Conservation (phyloP, 2,113 vertebrate genomes). For the Ceyx cyanopectus region DNA sequence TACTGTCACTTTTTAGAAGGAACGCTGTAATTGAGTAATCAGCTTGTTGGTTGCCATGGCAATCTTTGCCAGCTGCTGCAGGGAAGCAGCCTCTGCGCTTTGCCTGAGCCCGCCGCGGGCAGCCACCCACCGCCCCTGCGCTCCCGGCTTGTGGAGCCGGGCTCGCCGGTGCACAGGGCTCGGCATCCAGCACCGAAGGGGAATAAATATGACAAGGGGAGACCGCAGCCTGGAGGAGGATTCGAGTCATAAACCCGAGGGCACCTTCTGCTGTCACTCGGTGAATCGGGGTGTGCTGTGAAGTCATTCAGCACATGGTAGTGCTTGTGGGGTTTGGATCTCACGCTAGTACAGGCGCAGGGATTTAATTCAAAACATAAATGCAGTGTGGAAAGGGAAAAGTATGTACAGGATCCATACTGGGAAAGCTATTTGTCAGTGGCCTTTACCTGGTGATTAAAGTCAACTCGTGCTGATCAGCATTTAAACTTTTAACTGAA, state of each 20-base stretch:
- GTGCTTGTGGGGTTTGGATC: fast-evolving
- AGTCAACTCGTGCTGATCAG: slow-evolving; percentile 12
- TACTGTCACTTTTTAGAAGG: slow-evolving; percentile 41
- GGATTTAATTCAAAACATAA: slow-evolving; percentile 10
- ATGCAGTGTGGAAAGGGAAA: background rate
- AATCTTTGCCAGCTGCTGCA: slow-evolving; percentile 38
- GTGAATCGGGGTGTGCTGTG: background rate
- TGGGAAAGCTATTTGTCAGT: slow-evolving; percentile 1
- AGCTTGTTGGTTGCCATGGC: slow-evolving; percentile 67
- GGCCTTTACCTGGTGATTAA: slow-evolving; percentile 40
- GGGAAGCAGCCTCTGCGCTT: slow-evolving; percentile 19
- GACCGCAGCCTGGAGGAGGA: background rate
- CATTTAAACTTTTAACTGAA: slow-evolving; percentile 16
- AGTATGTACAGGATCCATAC: background rate
- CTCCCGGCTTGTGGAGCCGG: background rate
- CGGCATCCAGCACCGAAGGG: background rate
- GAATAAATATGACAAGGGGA: background rate
- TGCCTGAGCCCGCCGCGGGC: background rate
- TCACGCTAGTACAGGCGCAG: fast-evolving
- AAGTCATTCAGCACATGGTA: background rate
- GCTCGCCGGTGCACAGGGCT: background rate
- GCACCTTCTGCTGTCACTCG: fast-evolving
- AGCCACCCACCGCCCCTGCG: background rate
- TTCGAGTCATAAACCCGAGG: background rate
- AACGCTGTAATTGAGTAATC: slow-evolving; percentile 56